Evolutionary conservation across 2,113 vertebrate species (phyloP), one percentile per base, ranked within the genome.

Genomic region (Phalacrocorax carbo): DNA sequence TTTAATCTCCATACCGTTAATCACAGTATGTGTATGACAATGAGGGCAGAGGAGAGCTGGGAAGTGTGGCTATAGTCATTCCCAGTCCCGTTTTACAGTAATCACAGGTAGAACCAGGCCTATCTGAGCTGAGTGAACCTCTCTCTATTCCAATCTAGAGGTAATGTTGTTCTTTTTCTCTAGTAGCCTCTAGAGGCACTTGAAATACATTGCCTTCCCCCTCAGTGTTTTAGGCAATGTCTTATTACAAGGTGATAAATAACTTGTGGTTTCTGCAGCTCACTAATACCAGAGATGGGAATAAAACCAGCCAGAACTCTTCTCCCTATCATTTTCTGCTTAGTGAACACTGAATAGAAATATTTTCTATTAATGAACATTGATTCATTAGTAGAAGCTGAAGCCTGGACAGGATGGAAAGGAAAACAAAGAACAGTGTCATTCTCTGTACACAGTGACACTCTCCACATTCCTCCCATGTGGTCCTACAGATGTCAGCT

Each of bases 161-260:
- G 18, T 26, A 68, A 42, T 40, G 30, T n/a, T 90, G 25, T 55
- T 90, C 44, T 38, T 68, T 75, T 73, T 71, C 54, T 26, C 57
- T 13, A 32, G 80, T 34, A 84, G 77, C 58, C 83, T 92, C 84
- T 57, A 72, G 93, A 89, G 84, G 58, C 66, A 57, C 48, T 64
- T 72, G 69, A 40, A 86, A 69, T 30, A 51, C 27, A 0, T 25
- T 30, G 69, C 77, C n/a, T 86, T 54, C 51, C 57, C 38, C 42
- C 86, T 83, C 18, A 1, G 49, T 19, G 3, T 20, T 79, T 30
- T 16, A 52, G 73, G n/a, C 30, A 51, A 52, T 30, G 71, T 49
- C 82, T 83, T 88, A 57, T 82, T 94, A 87, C 78, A 91, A 88
- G 73, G 82, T 82, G 86, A 83, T 88, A 90, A 92, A 82, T 86